These are phyloP conservation scores for Hyles vespertilio DNA, from an alignment of 1,140 invertebrate genomes.

Conservation along the genomic window DNA sequence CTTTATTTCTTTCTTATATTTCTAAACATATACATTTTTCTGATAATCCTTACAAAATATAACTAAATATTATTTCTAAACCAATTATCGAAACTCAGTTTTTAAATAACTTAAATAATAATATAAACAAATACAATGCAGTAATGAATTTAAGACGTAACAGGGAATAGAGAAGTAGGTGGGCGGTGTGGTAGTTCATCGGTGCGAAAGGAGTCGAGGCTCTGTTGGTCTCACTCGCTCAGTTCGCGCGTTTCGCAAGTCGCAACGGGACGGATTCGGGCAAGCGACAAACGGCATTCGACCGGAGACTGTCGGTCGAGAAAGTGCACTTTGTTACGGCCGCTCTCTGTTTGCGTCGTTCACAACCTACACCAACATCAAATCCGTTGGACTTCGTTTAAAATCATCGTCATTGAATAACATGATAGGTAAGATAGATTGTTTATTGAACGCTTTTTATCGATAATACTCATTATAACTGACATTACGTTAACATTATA, in stretches of 20 bases:
- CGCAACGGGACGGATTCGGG: conserved; percentile 11
- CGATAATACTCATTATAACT: conserved; percentile 10
- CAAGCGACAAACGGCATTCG: conserved; percentile 30
- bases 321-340: conserved; percentile 28
- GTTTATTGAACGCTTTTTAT: conserved; percentile 12
- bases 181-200: neutral
- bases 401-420: conserved; percentile 48
- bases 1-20: too few relatives aligned
- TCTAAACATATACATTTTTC: too few relatives aligned
- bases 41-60: too few relatives aligned
- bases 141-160: neutral
- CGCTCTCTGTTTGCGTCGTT: conserved; percentile 20
- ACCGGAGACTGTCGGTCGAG: conserved; percentile 37
- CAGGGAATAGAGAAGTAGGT: neutral
- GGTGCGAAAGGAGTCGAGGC: neutral
- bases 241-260: conserved; percentile 10
- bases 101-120: neutral
- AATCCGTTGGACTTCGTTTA: conserved; percentile 52
- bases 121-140: neutral
- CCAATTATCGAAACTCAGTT: neutral
- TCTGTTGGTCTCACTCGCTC: conserved; percentile 10
- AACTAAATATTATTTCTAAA: too few relatives aligned
- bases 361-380: conserved; percentile 64
- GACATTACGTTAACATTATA: conserved; percentile 6
- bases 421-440: conserved; percentile 61